A percentile compares a stretch with the other conserved stretches of the same genome.
Conservation (phyloP, 2,797 vertebrate genomes). For the Mormyrops boulengeri region DNA sequence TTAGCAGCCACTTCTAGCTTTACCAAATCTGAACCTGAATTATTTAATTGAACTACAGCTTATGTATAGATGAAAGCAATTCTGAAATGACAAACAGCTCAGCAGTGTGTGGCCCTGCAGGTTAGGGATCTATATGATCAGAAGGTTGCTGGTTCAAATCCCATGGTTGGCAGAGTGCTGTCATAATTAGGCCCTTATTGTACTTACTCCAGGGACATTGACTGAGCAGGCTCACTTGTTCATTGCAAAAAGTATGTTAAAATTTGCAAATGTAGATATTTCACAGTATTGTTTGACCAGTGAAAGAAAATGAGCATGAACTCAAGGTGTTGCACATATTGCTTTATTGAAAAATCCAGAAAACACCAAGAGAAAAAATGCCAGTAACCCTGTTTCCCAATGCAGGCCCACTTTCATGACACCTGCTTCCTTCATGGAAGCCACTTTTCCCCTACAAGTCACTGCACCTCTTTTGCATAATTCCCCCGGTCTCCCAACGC, state of each 20-base stretch:
- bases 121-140: background rate
- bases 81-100: background rate
- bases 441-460: background rate
- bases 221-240: background rate
- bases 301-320: background rate
- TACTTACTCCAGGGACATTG: background rate
- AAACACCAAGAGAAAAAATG: background rate
- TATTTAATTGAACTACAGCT: background rate
- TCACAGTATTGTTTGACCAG: background rate
- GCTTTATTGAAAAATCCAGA: conserved; percentile 7
- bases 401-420: background rate
- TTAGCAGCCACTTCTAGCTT: background rate
- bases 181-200: background rate
- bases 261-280: background rate
- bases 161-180: background rate
- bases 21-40: background rate
- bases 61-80: background rate
- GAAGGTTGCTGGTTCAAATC: background rate
- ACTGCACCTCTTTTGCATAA: background rate
- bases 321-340: background rate
- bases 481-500: background rate
- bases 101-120: background rate
- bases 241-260: background rate
- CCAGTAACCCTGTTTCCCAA: background rate
- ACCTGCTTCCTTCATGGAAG: background rate